phyloP scores from a whole-genome alignment of 2,797 vertebrate species.

The Sebastes itinus region DNA sequence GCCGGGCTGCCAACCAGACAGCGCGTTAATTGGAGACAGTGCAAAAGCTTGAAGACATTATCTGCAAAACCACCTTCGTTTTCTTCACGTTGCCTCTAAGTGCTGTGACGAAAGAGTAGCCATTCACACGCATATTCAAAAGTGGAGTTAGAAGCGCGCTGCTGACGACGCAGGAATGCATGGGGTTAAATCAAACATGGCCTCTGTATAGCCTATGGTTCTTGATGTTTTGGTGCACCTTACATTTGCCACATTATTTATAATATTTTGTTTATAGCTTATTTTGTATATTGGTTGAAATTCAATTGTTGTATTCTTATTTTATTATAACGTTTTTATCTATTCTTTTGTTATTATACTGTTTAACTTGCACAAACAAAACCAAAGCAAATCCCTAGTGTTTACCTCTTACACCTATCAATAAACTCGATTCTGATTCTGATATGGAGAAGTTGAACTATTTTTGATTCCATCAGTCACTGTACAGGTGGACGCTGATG shows the following conservation, averaged over 20 bases:
- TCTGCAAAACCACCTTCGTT: slow-evolving; percentile 48
- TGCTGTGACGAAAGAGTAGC: neutral
- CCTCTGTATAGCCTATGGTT: too few species aligned
- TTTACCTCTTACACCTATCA: too few species aligned
- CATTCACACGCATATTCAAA: neutral
- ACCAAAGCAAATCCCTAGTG: too few species aligned
- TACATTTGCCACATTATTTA: neutral
- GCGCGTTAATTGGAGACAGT: slow-evolving; percentile 69
- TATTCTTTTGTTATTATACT: too few species aligned
- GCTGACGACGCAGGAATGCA: neutral
- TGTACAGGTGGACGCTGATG: neutral
- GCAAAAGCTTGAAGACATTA: slow-evolving; percentile 53
- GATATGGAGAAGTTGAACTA: neutral
- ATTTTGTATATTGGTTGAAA: too few species aligned
- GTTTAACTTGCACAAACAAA: too few species aligned
- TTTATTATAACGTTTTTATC: too few species aligned
- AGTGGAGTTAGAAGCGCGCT: neutral
- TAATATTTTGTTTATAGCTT: too few species aligned
- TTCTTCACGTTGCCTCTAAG: slow-evolving; percentile 21
- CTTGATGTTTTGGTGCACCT: neutral
- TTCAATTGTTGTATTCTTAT: too few species aligned
- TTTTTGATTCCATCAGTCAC: neutral
- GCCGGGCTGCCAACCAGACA: slow-evolving; percentile 38
- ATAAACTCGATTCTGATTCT: too few species aligned
- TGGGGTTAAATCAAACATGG: neutral